A percentile compares a stretch with the other conserved stretches of the same genome.
Evolutionary conservation across 2,113 vertebrate genomes (phyloP).

Genomic region (Nycticorax nycticorax): DNA sequence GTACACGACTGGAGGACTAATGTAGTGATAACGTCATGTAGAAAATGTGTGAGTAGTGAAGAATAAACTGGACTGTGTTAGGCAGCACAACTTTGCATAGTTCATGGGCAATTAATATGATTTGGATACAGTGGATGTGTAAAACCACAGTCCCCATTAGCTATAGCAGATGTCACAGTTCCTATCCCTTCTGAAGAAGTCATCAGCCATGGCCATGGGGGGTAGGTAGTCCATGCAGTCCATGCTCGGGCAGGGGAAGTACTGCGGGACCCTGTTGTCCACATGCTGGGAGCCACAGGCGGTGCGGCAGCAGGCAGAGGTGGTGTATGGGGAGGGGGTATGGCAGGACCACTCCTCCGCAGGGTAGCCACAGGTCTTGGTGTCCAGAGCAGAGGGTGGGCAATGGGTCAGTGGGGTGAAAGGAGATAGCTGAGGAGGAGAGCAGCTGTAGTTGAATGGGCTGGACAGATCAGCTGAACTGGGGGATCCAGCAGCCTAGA

Average conservation of each 20-base stretch:
- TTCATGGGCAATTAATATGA: slow-evolving; percentile 7
- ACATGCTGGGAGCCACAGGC: slow-evolving; percentile 56
- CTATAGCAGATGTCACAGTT: slow-evolving; percentile 85
- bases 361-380: slow-evolving; percentile 57
- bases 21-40: neutral
- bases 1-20: neutral
- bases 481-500: slow-evolving; percentile 78
- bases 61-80: neutral
- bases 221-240: slow-evolving; percentile 77
- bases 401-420: slow-evolving; percentile 76
- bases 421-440: slow-evolving; percentile 79
- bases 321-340: neutral
- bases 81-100: slow-evolving; percentile 1
- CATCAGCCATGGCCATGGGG: slow-evolving; percentile 50
- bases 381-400: slow-evolving; percentile 78
- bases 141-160: slow-evolving; percentile 64
- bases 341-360: slow-evolving; percentile 72
- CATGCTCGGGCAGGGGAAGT: slow-evolving; percentile 61
- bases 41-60: neutral
- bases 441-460: slow-evolving; percentile 80
- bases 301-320: slow-evolving; percentile 76
- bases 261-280: slow-evolving; percentile 65
- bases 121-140: neutral
- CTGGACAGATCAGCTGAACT: slow-evolving; percentile 78
- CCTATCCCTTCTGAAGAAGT: slow-evolving; percentile 80